These are phyloP conservation scores for Lethenteron camtschaticum DNA, from an alignment of 2,113 vertebrate species.

Conservation along the genomic window DNA sequence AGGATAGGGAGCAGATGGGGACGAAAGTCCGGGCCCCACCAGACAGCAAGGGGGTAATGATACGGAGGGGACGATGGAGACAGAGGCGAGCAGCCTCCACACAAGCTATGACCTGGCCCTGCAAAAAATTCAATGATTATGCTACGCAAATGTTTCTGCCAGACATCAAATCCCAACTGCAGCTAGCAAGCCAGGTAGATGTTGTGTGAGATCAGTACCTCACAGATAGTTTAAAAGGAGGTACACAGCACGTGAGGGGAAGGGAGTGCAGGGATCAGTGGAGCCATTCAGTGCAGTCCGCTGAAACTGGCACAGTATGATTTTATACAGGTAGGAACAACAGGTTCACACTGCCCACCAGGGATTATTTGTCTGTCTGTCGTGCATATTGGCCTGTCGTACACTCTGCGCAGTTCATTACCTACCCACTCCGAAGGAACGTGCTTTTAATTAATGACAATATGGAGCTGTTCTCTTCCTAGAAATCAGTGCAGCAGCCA, in stretches of 20 bases:
- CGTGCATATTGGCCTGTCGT: too few relatives aligned
- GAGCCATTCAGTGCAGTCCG: background rate
- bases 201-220: background rate
- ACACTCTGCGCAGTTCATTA: too few relatives aligned
- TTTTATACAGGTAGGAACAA: background rate
- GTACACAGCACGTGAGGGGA: background rate
- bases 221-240: background rate
- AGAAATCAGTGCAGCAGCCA: background rate
- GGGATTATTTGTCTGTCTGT: too few relatives aligned
- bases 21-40: too few relatives aligned
- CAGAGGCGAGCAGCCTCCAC: too few relatives aligned
- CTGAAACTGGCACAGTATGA: background rate
- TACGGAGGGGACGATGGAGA: too few relatives aligned
- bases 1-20: too few relatives aligned
- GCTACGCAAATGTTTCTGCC: background rate
- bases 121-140: background rate
- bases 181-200: slow-evolving; percentile 5
- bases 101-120: too few relatives aligned
- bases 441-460: background rate
- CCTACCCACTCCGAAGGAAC: too few relatives aligned
- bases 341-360: too few relatives aligned
- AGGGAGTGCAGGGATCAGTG: background rate
- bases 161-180: background rate
- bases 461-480: background rate
- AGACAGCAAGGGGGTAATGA: too few relatives aligned